These are phyloP conservation scores for Papilio elwesi DNA, from an alignment of 2,888 invertebrate genomes.

Conservation along the genomic window DNA sequence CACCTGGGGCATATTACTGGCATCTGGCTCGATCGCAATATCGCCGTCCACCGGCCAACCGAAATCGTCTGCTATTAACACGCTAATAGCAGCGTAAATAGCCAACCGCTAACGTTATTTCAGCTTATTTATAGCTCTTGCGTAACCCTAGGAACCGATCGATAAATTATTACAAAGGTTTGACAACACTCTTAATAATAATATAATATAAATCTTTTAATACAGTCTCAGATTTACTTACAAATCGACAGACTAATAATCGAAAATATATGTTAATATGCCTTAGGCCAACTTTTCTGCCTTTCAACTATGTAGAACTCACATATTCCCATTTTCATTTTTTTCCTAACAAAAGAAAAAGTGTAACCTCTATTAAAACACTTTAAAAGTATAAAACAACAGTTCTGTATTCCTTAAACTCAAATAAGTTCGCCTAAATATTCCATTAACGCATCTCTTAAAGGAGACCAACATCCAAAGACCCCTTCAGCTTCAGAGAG, in stretches of 20 bases:
- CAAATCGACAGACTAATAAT: too few relatives aligned
- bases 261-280: too few relatives aligned
- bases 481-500: neutral
- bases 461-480: neutral
- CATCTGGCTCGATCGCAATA: conserved; percentile 42
- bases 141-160: conserved; percentile 12
- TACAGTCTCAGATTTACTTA: neutral
- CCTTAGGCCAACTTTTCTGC: too few relatives aligned
- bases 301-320: too few relatives aligned
- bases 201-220: neutral
- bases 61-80: conserved; percentile 59
- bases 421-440: too few relatives aligned
- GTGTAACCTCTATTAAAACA: too few relatives aligned
- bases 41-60: conserved; percentile 46
- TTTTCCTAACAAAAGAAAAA: too few relatives aligned
- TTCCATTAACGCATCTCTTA: neutral
- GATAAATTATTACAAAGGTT: conserved; percentile 11
- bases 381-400: too few relatives aligned
- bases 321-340: too few relatives aligned
- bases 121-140: conserved; percentile 52
- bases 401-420: too few relatives aligned
- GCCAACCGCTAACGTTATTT: conserved; percentile 56
- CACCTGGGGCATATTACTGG: conserved; percentile 36
- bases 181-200: neutral
- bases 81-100: conserved; percentile 61